These are phyloP conservation scores for Rafetus swinhoei DNA, from an alignment of 2,113 vertebrate species.

Conservation along the genomic window DNA sequence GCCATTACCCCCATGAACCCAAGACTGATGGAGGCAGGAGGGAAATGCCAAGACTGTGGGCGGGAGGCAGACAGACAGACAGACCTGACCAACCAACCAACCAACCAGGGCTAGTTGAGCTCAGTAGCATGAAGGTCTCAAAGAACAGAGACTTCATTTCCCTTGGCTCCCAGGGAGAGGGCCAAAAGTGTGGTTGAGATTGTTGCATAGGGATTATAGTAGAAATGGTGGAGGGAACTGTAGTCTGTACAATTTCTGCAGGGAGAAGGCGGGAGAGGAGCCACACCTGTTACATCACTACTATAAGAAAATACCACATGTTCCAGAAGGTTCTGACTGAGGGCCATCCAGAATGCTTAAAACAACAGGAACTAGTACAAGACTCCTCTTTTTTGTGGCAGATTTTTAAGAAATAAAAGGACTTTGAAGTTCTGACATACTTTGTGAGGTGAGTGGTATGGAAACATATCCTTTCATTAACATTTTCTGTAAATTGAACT, in stretches of 20 bases:
- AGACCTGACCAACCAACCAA: fast-evolving
- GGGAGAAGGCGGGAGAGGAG: not conserved
- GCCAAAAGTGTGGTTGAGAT: not conserved
- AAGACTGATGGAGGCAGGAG: not conserved
- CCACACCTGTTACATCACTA: not conserved
- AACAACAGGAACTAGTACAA: fast-evolving
- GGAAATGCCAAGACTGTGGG: not conserved
- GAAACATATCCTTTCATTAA: not conserved
- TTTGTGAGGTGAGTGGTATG: not conserved
- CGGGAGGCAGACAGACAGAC: too few relatives aligned
- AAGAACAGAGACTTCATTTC: not conserved
- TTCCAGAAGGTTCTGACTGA: not conserved
- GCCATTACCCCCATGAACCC: not conserved
- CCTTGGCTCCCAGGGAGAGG: not conserved
- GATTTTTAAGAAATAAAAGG: not conserved
- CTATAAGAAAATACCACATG: not conserved
- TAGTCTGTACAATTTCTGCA: not conserved
- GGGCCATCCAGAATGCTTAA: not conserved
- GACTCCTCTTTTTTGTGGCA: not conserved
- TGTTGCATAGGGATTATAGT: not conserved
- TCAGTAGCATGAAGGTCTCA: not conserved
- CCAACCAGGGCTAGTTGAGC: not conserved
- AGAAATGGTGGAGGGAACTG: too few relatives aligned
- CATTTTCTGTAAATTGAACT: not conserved
- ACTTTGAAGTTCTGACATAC: not conserved